Base-by-base conservation (phyloP, 2,888 invertebrate genomes). In the Caenorhabditis sp. region DNA sequence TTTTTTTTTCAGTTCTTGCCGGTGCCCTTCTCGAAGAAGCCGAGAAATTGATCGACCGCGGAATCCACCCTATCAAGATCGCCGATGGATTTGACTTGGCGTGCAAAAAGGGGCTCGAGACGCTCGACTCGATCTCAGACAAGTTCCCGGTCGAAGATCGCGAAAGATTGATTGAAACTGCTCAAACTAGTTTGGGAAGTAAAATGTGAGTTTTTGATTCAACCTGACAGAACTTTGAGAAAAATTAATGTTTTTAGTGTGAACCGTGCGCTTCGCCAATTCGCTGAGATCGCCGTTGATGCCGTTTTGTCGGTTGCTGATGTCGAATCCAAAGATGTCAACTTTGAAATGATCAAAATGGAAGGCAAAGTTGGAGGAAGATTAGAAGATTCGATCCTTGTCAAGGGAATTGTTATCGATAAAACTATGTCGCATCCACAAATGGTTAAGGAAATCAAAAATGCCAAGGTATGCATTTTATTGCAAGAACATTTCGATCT, bases 61-160 rank as follows among this genome's bases (percentile, higher is more conserved):
- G 99, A 53, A 96, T 99, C 88, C 99, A 99, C 89, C 99, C 99
- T 0, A 96, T 97, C 85, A 92, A 97, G 83, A 95, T 99, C 83
- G 97, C 99, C 7, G 99, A 99, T 90, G 99, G 99, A 58, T 99
- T 94, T 88, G 97, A 99, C 89, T 90, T 97, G 89, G 99, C 99
- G 0, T 95, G 97, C 0, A 93, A 94, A 78, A 92, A 92, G 67
- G 77, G 87, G 10, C 66, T 87, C 52, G 83, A 83, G 70, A 77
- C 78, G 2, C 90, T 99, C 76, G 95, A 96, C 77, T 90, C 91
- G 59, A 94, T 97, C 87, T 93, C 95, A 27, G 94, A 96, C 82
- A 91, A 92, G 0, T 97, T 95, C 89, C 94, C 94, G 0, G 93
- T 97, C 23, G 93, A 93, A 86, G 91, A 91, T 14, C 91, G 93